These are phyloP conservation scores for Brachynemurus nebulosus DNA, from an alignment of 2,888 invertebrate species.

Conservation along the genomic window DNA sequence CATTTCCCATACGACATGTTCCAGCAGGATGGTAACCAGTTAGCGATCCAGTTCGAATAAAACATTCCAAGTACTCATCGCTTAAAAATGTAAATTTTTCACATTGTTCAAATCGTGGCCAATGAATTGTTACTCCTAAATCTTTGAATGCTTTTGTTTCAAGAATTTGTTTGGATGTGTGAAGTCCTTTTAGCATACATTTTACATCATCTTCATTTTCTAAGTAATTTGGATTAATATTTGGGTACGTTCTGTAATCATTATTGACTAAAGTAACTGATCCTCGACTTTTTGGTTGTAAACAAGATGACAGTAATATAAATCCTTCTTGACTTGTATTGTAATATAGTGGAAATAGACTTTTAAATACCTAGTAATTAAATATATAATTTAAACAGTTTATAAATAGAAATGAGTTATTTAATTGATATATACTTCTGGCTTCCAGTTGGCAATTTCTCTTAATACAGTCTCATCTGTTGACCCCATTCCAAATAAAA, in stretches of 20 bases:
- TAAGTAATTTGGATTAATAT: conserved; percentile 64
- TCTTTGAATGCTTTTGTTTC: conserved; percentile 41
- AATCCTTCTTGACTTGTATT: conserved; percentile 52
- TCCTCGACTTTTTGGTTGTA: conserved; percentile 60
- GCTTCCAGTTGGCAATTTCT: conserved; percentile 50
- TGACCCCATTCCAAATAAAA: conserved; percentile 53
- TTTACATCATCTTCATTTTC: conserved; percentile 42
- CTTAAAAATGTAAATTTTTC: conserved; percentile 34
- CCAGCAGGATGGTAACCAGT: conserved; percentile 72
- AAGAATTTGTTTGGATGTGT: conserved; percentile 24
- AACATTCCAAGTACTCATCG: conserved; percentile 47
- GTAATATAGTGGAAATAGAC: conserved; percentile 50
- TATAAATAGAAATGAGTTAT: no score
- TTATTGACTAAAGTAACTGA: conserved; percentile 40
- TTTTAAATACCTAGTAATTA: conserved; percentile 40
- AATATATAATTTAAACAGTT: conserved; percentile 6
- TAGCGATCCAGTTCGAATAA: conserved; percentile 45
- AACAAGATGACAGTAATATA: conserved; percentile 47
- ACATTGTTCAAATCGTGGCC: conserved; percentile 50
- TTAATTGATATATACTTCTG: conserved; percentile 32
- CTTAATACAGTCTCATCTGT: conserved; percentile 50
- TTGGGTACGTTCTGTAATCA: conserved; percentile 44
- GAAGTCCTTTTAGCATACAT: conserved; percentile 45
- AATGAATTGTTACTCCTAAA: conserved; percentile 47
- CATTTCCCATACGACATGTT: conserved; percentile 55